Conservation (phyloP, 2,888 invertebrate species). For the Agrochola circellaris region DNA sequence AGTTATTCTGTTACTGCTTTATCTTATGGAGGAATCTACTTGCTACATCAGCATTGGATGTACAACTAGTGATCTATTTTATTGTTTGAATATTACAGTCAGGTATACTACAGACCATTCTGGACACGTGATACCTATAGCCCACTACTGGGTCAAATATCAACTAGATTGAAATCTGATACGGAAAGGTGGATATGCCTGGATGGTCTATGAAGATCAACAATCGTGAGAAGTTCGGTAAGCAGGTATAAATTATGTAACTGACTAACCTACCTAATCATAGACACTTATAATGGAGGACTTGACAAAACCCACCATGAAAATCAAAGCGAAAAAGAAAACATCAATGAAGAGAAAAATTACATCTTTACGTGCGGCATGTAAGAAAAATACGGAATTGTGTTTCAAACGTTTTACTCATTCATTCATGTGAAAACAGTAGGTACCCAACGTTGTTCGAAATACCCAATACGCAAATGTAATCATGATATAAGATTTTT, state of each 20-base stretch:
- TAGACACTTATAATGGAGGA: neutral
- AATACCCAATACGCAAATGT: slow-evolving; percentile 68
- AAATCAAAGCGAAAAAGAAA: neutral
- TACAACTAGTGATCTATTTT: neutral
- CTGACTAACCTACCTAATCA: neutral
- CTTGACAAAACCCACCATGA: neutral
- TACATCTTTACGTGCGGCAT: neutral
- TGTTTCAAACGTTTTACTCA: slow-evolving; percentile 34
- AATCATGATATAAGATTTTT: slow-evolving; percentile 68
- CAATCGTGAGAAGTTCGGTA: neutral
- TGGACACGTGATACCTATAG: neutral
- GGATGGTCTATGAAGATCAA: neutral
- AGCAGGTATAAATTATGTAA: slow-evolving; percentile 10
- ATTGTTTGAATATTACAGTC: neutral
- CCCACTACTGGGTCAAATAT: neutral
- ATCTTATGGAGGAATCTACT: neutral
- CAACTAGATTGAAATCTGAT: neutral
- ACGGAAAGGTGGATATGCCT: neutral
- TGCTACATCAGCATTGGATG: neutral
- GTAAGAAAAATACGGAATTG: slow-evolving; percentile 14
- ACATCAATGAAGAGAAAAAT: neutral
- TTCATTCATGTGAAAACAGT: slow-evolving; percentile 45
- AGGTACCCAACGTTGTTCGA: slow-evolving; percentile 35
- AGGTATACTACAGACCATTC: neutral
- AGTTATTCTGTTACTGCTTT: slow-evolving; percentile 16